Conservation (phyloP, 1,140 invertebrate species). For the Sycophaga agraensis region DNA sequence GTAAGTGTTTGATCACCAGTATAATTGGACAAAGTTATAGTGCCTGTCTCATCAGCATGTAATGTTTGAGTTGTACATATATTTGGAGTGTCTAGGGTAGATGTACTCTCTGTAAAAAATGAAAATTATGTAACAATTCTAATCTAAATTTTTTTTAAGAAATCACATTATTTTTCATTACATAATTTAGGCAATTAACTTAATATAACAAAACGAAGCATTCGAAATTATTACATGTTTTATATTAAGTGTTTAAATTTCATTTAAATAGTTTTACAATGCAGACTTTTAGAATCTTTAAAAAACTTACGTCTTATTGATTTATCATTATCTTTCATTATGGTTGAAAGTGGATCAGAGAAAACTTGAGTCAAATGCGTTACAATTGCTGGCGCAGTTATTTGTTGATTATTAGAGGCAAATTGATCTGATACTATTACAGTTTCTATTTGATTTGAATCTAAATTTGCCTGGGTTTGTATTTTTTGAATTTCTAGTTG, state of each 20-base stretch:
- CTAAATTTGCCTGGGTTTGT: constrained; percentile 13
- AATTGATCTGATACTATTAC: not conserved
- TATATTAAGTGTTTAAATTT: too few species aligned
- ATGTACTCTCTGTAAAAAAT: constrained; percentile 38
- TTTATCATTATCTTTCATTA: constrained; percentile 34
- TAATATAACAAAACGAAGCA: too few species aligned
- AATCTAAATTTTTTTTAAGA: too few species aligned
- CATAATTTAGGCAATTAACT: too few species aligned
- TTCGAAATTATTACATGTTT: too few species aligned
- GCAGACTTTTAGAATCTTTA: not conserved
- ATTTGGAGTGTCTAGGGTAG: constrained; percentile 34
- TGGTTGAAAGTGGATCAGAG: constrained; percentile 38
- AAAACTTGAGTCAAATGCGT: constrained; percentile 44
- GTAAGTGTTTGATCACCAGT: constrained; percentile 45
- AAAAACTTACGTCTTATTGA: constrained; percentile 10
- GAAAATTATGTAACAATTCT: too few species aligned
- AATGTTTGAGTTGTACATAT: constrained; percentile 43
- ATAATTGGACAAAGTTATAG: constrained; percentile 49
- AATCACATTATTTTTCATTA: too few species aligned
- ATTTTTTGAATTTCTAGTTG: constrained; percentile 43
- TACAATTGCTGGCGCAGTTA: constrained; percentile 39
- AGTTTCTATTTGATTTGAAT: not conserved
- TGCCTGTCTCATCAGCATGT: constrained; percentile 50
- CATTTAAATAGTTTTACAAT: constrained; percentile 3
- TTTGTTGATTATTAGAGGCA: constrained; percentile 27